Evolutionary conservation across 1,140 invertebrate species (phyloP), one percentile per base, ranked within the genome.

Genomic region (Gryllus bimaculatus): DNA sequence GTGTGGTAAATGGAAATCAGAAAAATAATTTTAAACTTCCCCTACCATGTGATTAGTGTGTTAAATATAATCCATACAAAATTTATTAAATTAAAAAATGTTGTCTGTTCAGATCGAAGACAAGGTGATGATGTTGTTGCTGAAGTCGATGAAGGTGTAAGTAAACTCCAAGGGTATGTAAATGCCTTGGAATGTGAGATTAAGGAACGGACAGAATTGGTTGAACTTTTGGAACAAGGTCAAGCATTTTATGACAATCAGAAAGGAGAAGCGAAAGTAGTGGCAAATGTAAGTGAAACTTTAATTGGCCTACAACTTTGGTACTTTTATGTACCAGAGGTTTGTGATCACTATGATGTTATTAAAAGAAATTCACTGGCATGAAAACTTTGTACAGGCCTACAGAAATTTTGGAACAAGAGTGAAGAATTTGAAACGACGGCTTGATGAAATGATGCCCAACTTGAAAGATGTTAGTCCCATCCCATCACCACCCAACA

Each of bases 381-480:
- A 39, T 39, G 26, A 39, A 39, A 39, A 39, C 73, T 75, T 81
- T 83, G 83, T 84, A 54, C 82, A 96, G 95, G 96, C 96, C 8
- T 98, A 97, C 84, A 94, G 94, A 87, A 96, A 94, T 84, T 98
- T 97, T 89, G 94, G 94, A 5, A 91, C 90, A 73, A 88, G 95
- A 82, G 94, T 98, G 0, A 94, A 95, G 84, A 91, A 90, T 78
- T 88, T 97, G 26, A 93, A 96, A 84, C 91, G 93, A 74, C 95
- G 95, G 84, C 84, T 97, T 73, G 93, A 94, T 82, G 95, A 97
- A 81, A 84, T 94, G 47, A 89, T 90, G 80, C 87, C 88, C 18
- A 89, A 86, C 4, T 84, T 96, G 77, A 83, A 20, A 84, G 80
- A 80, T 21, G 88, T 90, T 4, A 91, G 89, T 79, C 86, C 90